Evolutionary conservation across 2,797 vertebrate genomes (phyloP), one percentile per base, ranked within the genome.

Genomic region (Microctenopoma stevenorrisi): DNA sequence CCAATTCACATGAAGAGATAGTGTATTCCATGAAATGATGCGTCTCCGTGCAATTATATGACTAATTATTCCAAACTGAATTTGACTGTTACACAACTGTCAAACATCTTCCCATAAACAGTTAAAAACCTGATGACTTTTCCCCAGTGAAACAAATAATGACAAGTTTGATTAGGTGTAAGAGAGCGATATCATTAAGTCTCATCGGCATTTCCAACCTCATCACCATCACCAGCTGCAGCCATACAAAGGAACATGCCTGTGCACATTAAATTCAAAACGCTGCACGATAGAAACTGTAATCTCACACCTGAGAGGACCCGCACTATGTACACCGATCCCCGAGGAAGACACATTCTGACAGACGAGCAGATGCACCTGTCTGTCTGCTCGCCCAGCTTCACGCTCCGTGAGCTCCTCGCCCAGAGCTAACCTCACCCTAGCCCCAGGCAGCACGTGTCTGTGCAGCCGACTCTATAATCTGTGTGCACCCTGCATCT

Each of bases 281-380:
- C 46, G 82, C 80, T 84, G 81, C 79, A 58, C 88, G 89, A 88
- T 82, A 90, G 91, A 93, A 94, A 93, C 90, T 89, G 91, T 93
- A 92, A 91, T 93, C 82, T 91, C 89, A 92, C 91, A 92, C 78
- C 75, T 61, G 74, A 88, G 77, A 84, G 80, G 84, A 92, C 81
- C 76, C 68, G 83, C 78, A 90, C 62, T 89, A 90, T 92, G 83
- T 58, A 51, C 57, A 48, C 51, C 12, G 55, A 47, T 73, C 69
- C 84, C 76, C 58, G 71, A 83, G 78, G 81, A 75, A 61, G 50
- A 78, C 67, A 3, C 65, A 43, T 54, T 22, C 65, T 78, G 79
- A 86, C 85, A 82, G 78, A 60, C 18, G 26, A 57, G 73, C 79
- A 64, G 60, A 44, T 83, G 87, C 90, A 91, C 85, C 89, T 88